Base-by-base conservation (phyloP, 1,140 invertebrate genomes). In the Drosophila sturtevanti region DNA sequence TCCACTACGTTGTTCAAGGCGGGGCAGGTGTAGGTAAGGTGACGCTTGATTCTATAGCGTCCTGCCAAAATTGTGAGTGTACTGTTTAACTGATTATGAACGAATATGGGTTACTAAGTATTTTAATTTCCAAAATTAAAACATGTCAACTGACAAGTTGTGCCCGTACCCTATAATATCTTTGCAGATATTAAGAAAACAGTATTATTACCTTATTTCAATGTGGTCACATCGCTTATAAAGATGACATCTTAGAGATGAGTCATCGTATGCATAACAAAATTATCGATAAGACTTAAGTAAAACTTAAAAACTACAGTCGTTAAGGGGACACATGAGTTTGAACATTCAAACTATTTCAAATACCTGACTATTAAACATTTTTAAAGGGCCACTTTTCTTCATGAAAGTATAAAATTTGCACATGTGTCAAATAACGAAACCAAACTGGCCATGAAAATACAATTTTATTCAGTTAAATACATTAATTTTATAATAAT, bases 1-100 rank as follows among this genome's bases (percentile, higher is more conserved):
- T 60, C 10, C n/a, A 55, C 62, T 54, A 48, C 48, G 55, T 38
- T 56, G 63, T 64, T 14, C 65, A 70, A 65, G 71, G 27, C 22
- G 51, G 51, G 21, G 51, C 21, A 24, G 22, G 9, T 31, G 9
- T 31, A 37, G 31, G 51, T 18, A 18, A 9, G 7, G n/a, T 48
- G 44, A 12, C 38, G 38, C 60, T 60, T 52, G 24, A 48, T 62
- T 48, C 16, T 48, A 18, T 48, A 48, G 27, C 69, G 61, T 22
- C 21, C 27, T 18, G 48, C 11, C 52, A 73, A 21, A 34, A 12
- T 38, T 16, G 60, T 54, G 38, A 41, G 41, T 41, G 51, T 54
- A 69, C 21, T 31, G 22, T 56, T 18, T 4, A 35, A 56, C 4
- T 11, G 34, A 35, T 11, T 34, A 27, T 56, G 7, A 56, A 34